Evolutionary conservation across 2,113 vertebrate genomes (phyloP).

Genomic region (Trichomycterus rosablanca): DNA sequence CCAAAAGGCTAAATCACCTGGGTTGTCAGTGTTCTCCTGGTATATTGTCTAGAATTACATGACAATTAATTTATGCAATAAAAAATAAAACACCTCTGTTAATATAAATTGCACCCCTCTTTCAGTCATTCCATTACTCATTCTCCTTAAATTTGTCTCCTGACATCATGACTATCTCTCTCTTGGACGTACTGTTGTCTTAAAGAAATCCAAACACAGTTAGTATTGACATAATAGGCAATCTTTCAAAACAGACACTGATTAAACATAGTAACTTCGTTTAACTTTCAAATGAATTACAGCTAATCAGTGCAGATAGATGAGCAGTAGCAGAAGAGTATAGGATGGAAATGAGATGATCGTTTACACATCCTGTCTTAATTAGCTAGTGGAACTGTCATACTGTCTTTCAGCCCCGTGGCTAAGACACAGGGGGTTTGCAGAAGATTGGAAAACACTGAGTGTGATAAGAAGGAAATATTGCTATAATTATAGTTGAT

Average conservation of each 20-base stretch:
- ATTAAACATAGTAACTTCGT: constrained; percentile 83
- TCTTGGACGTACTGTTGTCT: constrained; percentile 54
- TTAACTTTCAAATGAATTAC: constrained; percentile 86
- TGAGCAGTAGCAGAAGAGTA: constrained; percentile 56
- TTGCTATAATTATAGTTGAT: constrained; percentile 70
- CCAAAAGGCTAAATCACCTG: no score
- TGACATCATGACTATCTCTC: constrained; percentile 27
- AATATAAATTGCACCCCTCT: no score
- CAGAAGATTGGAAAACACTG: constrained; percentile 32
- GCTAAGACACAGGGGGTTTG: constrained; percentile 52
- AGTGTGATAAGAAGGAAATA: constrained; percentile 38
- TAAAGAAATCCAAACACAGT: constrained; percentile 74
- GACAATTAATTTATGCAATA: no score
- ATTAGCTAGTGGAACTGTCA: constrained; percentile 67
- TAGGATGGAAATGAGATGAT: constrained; percentile 43
- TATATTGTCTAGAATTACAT: no score
- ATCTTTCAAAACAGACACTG: constrained; percentile 81
- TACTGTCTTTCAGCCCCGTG: constrained; percentile 60
- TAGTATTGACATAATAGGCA: constrained; percentile 83
- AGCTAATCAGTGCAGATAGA: constrained; percentile 82
- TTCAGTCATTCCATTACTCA: no score
- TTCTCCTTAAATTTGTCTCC: no score
- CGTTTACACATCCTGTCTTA: constrained; percentile 59
- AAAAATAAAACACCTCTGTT: no score
- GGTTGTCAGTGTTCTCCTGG: no score